Conservation (phyloP, 2,113 vertebrate genomes). For the Tenebrosternarchus preto region DNA sequence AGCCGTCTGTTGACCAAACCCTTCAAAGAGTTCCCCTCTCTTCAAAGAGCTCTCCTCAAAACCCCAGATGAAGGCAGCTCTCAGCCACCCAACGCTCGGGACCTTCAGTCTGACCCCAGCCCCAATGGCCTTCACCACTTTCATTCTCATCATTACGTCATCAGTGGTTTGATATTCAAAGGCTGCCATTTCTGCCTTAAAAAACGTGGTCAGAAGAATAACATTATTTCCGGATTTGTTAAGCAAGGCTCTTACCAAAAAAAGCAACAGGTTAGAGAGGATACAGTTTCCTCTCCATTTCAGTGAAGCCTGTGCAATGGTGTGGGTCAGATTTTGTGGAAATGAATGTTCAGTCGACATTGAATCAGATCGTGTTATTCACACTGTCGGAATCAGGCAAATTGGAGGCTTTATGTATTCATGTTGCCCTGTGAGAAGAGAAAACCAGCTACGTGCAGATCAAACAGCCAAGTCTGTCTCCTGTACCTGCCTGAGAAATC, state of each 20-base stretch:
- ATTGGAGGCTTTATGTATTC: constrained; percentile 52
- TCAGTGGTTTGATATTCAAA: constrained; percentile 46
- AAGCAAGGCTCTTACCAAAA: constrained; percentile 33
- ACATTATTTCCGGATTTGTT: constrained; percentile 58
- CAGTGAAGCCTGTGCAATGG: constrained; percentile 3
- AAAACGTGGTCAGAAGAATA: constrained; percentile 53
- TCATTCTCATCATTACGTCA: constrained; percentile 44
- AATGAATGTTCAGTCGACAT: constrained; percentile 53
- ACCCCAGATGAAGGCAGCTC: constrained; percentile 45
- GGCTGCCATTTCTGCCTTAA: constrained; percentile 54
- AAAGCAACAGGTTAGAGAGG: constrained; percentile 41
- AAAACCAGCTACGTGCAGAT: constrained; percentile 45
- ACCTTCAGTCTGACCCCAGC: constrained; percentile 40
- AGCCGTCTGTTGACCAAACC: constrained; percentile 51
- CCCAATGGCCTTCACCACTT: constrained; percentile 13
- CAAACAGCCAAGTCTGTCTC: constrained; percentile 46
- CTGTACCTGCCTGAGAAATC: constrained; percentile 41
- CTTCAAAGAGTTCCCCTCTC: constrained; percentile 61
- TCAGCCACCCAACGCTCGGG: constrained; percentile 24
- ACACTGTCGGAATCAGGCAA: constrained; percentile 61
- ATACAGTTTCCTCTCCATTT: constrained; percentile 43
- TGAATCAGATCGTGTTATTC: constrained; percentile 57
- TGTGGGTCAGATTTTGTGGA: constrained; percentile 48
- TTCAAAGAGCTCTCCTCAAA: constrained; percentile 59
- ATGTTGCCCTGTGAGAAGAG: constrained; percentile 56